phyloP scores from a whole-genome alignment of 1,140 invertebrate species.

The Dendrolimus kikuchii region DNA sequence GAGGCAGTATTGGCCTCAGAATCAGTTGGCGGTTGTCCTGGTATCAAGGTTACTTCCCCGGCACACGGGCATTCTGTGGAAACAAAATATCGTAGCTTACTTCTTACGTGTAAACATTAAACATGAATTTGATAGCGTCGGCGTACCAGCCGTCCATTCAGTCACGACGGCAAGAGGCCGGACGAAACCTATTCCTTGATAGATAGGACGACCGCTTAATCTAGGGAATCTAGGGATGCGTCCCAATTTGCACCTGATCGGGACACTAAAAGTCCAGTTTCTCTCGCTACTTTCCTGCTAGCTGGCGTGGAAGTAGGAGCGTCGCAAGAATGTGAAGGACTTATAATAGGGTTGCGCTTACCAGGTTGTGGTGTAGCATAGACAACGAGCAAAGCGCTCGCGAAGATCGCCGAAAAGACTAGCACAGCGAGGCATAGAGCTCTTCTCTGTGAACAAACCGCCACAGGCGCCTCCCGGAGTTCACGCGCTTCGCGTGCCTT shows the following conservation, averaged over 20 bases:
- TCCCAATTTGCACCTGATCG: too few species aligned
- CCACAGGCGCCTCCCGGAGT: constrained; percentile 77
- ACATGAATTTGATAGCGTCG: too few species aligned
- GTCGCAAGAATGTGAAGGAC: too few species aligned
- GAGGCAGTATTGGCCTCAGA: constrained; percentile 34
- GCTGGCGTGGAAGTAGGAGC: too few species aligned
- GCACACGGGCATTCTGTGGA: constrained; percentile 47
- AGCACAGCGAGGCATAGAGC: constrained; percentile 85
- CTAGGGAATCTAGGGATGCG: too few species aligned
- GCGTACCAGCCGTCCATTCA: too few species aligned
- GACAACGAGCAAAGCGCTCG: constrained; percentile 89
- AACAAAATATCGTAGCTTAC: constrained; percentile 4
- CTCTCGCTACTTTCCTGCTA: too few species aligned
- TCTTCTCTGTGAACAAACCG: constrained; percentile 89
- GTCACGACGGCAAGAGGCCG: too few species aligned
- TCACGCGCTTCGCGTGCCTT: constrained; percentile 52
- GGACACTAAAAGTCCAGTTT: too few species aligned
- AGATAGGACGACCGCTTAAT: too few species aligned
- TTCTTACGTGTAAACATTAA: too few species aligned
- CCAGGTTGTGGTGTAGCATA: constrained; percentile 87
- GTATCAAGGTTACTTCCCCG: constrained; percentile 29
- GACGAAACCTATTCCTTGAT: too few species aligned
- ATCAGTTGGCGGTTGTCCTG: constrained; percentile 39
- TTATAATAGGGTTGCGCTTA: constrained; percentile 35
- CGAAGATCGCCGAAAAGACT: constrained; percentile 84